A percentile compares a stretch with the other conserved stretches of the same genome.
Evolutionary conservation across 1,140 invertebrate species (phyloP).

Genomic region (Macrobrachium nipponense): DNA sequence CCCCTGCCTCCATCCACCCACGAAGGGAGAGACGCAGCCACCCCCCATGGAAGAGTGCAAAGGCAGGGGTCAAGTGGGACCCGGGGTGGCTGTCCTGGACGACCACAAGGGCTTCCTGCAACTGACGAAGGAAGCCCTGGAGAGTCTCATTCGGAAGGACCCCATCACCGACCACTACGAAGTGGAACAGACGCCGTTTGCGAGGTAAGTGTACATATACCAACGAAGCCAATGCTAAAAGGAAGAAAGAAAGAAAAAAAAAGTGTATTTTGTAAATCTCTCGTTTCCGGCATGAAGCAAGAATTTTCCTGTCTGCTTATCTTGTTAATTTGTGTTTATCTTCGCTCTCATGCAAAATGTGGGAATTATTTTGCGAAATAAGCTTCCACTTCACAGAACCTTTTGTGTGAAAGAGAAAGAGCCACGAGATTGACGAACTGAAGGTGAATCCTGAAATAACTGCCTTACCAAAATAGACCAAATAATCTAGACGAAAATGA

Average conservation of each 20-base stretch:
- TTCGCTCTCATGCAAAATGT: too few species aligned
- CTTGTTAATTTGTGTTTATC: too few species aligned
- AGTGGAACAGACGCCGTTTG: slow-evolving; percentile 38
- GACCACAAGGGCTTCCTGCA: slow-evolving; percentile 32
- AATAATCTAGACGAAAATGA: too few species aligned
- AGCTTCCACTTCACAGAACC: too few species aligned
- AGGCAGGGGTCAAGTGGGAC: neutral
- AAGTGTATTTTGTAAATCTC: neutral
- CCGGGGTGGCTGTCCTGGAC: slow-evolving; percentile 45
- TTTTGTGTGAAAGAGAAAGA: too few species aligned
- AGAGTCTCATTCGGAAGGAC: slow-evolving; percentile 16
- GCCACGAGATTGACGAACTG: too few species aligned
- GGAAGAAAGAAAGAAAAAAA: too few species aligned
- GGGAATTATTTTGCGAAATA: too few species aligned
- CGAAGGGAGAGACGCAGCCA: neutral
- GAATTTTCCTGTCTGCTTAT: neutral
- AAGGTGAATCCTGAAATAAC: too few species aligned
- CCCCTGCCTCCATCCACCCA: neutral
- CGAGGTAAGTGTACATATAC: slow-evolving; percentile 33
- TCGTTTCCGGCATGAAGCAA: neutral
- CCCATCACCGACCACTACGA: slow-evolving; percentile 27
- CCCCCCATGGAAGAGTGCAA: neutral
- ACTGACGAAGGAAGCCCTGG: slow-evolving; percentile 3
- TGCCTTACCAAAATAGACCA: too few species aligned
- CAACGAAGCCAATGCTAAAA: neutral